These are phyloP conservation scores for Andrena dorsata DNA, from an alignment of 2,888 invertebrate species.

Conservation along the genomic window DNA sequence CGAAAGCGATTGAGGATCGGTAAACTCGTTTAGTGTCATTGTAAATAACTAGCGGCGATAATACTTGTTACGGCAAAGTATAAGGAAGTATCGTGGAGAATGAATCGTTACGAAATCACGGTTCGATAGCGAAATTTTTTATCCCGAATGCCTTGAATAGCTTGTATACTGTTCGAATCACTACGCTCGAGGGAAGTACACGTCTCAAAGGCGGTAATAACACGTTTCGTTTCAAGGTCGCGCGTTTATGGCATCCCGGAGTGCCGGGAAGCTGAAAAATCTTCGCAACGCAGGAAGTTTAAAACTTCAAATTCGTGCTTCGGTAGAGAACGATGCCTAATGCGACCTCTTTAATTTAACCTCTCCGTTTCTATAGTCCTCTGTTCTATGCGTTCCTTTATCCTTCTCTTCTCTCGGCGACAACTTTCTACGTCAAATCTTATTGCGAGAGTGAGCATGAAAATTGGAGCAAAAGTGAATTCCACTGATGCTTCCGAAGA, in stretches of 20 bases:
- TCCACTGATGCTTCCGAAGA: too few relatives aligned
- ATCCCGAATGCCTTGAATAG: conserved; percentile 43
- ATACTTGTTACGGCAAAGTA: background rate
- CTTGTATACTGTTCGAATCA: conserved; percentile 45
- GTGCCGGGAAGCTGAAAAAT: conserved; percentile 37
- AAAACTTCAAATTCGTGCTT: conserved; percentile 11
- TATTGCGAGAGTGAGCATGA: too few relatives aligned
- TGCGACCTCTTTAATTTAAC: background rate
- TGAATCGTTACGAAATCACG: conserved; percentile 43
- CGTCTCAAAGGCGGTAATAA: conserved; percentile 61
- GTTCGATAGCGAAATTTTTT: conserved; percentile 55
- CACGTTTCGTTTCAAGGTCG: conserved; percentile 65
- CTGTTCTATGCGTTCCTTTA: conserved; percentile 5
- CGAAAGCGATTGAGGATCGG: background rate
- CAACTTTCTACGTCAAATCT: too few relatives aligned
- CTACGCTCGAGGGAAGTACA: conserved; percentile 59
- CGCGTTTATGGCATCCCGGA: conserved; percentile 45
- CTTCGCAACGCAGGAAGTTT: conserved; percentile 41
- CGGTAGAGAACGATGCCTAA: background rate
- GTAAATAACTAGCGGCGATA: conserved; percentile 7
- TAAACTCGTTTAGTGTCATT: background rate
- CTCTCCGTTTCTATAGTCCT: background rate
- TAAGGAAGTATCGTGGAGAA: conserved; percentile 11
- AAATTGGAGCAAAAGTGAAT: too few relatives aligned
- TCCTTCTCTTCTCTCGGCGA: background rate